Conservation (phyloP, 2,888 invertebrate genomes). For the Hymenopus coronatus region DNA sequence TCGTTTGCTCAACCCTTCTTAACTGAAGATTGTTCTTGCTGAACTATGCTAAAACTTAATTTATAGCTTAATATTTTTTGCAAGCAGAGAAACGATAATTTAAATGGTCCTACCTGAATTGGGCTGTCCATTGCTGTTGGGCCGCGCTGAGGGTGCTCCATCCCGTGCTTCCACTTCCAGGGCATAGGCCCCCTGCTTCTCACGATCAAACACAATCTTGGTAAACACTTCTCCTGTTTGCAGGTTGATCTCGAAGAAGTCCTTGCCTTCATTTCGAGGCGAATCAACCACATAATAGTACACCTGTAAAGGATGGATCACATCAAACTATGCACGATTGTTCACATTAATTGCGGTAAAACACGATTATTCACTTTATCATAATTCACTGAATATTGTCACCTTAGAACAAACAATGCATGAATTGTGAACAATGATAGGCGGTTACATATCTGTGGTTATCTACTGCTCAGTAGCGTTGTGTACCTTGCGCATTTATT, state of each 20-base stretch:
- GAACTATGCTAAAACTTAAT: too few species aligned
- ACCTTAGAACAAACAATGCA: too few species aligned
- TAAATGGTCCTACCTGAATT: conserved; percentile 77
- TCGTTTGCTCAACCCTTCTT: too few species aligned
- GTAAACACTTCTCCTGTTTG: conserved; percentile 95
- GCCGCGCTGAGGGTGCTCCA: conserved; percentile 92
- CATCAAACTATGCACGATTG: too few species aligned
- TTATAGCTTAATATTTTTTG: background rate
- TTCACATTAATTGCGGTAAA: too few species aligned
- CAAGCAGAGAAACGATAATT: background rate
- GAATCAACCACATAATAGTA: conserved; percentile 92
- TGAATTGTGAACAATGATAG: too few species aligned
- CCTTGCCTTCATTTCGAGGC: conserved; percentile 87
- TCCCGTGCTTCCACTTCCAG: conserved; percentile 96
- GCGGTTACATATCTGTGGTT: too few species aligned
- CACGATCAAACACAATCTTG: conserved; percentile 93
- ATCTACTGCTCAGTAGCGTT: too few species aligned
- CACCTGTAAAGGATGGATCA: conserved; percentile 59
- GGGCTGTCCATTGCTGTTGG: conserved; percentile 88
- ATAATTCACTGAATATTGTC: too few species aligned
- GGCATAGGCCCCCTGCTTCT: conserved; percentile 96
- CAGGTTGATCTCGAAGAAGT: conserved; percentile 94
- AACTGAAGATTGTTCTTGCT: too few species aligned
- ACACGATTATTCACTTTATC: too few species aligned
- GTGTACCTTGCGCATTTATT: too few species aligned